phyloP scores from a whole-genome alignment of 2,113 vertebrate genomes.

The Zosterops borbonicus region DNA sequence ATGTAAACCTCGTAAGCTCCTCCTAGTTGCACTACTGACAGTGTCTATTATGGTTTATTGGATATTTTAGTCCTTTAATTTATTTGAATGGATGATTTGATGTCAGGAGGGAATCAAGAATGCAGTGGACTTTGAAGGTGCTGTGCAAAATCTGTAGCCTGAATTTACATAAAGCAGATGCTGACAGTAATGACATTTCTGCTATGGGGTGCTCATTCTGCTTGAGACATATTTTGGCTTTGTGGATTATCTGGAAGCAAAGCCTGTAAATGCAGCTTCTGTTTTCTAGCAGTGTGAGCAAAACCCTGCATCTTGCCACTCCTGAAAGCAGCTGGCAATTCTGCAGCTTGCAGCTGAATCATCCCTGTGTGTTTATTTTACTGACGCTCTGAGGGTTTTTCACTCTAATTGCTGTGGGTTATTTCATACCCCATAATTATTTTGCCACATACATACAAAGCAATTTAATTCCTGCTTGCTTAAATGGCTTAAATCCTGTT shows the following conservation, averaged over 20 bases:
- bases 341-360: neutral
- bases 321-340: neutral
- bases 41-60: neutral
- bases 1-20: neutral
- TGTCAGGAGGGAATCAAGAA: neutral
- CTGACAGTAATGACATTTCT: neutral
- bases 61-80: neutral
- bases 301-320: neutral
- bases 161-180: neutral
- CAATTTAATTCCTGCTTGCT: neutral
- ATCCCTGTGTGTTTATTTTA: neutral
- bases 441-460: neutral
- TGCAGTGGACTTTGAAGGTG: neutral
- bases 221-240: neutral
- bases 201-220: neutral
- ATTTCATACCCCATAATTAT: neutral
- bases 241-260: neutral
- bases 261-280: neutral
- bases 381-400: neutral
- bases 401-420: neutral
- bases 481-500: neutral
- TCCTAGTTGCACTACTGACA: neutral
- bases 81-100: neutral
- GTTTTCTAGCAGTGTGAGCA: neutral
- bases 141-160: neutral